Percentiles rank a stretch among this genome's conserved stretches.
Evolutionary conservation across 2,797 vertebrate genomes (phyloP).

Genomic region (Molothrus ater): DNA sequence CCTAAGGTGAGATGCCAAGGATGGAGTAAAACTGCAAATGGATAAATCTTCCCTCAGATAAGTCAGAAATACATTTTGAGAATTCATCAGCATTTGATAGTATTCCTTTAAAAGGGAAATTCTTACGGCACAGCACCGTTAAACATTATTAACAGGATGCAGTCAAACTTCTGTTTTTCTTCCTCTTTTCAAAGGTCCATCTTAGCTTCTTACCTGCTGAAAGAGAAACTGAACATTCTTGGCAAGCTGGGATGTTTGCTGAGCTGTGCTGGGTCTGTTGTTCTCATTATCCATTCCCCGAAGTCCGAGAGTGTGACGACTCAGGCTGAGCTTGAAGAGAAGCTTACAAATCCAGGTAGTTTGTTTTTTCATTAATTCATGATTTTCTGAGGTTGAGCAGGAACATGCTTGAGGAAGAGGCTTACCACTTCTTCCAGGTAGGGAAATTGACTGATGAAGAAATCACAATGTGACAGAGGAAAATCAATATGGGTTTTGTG

Average conservation of each 20-base stretch:
- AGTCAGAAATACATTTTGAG: neutral
- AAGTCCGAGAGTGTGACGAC: constrained; percentile 87
- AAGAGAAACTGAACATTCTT: constrained; percentile 90
- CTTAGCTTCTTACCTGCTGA: constrained; percentile 90
- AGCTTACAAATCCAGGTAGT: constrained; percentile 91
- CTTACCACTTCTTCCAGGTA: neutral
- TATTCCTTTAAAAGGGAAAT: neutral
- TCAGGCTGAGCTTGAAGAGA: constrained; percentile 88
- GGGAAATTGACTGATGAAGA: neutral
- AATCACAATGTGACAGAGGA: neutral
- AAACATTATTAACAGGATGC: neutral
- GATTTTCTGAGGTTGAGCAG: neutral
- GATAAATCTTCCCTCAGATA: neutral
- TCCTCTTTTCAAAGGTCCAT: constrained; percentile 83
- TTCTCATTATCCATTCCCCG: constrained; percentile 92
- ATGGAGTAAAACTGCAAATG: neutral
- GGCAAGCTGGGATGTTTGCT: constrained; percentile 92
- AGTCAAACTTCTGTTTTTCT: constrained; percentile 22
- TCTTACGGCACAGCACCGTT: neutral
- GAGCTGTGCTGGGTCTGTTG: constrained; percentile 91
- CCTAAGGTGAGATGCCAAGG: neutral
- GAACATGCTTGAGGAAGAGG: neutral
- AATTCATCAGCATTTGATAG: neutral
- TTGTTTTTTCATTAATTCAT: neutral
- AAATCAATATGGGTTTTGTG: neutral